A percentile compares a stretch with the other conserved stretches of the same genome.
These are phyloP conservation scores for Nephrotoma guestfalica DNA, from an alignment of 2,888 invertebrate genomes.

Conservation along the genomic window DNA sequence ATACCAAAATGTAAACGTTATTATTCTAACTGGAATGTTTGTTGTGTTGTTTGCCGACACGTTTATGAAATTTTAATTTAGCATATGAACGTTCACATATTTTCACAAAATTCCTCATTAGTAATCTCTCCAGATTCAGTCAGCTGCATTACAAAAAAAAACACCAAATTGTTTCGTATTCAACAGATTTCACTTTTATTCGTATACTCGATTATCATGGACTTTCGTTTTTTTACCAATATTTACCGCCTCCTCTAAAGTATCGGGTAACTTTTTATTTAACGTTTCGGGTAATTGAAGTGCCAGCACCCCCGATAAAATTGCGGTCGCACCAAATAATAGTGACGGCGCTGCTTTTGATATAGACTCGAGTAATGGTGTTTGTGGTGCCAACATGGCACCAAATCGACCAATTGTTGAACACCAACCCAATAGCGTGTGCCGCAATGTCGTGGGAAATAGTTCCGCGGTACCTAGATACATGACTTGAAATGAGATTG, in stretches of 20 bases:
- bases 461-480: constrained; percentile 57
- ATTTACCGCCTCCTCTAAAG: constrained; percentile 36
- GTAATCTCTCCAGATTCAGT: not conserved
- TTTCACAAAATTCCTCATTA: not conserved
- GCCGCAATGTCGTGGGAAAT: constrained; percentile 52
- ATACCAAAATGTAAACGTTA: not conserved
- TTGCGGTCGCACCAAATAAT: constrained; percentile 37
- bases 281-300: constrained; percentile 41
- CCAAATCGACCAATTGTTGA: constrained; percentile 56
- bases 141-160: not conserved
- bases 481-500: constrained; percentile 49
- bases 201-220: not conserved
- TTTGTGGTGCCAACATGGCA: constrained; percentile 58
- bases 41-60: not conserved
- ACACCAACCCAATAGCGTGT: constrained; percentile 49
- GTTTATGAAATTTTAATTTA: not conserved
- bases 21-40: not conserved
- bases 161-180: not conserved
- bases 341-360: constrained; percentile 33
- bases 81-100: no score
- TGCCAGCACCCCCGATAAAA: constrained; percentile 36
- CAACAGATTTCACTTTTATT: not conserved
- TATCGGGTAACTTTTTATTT: constrained; percentile 38
- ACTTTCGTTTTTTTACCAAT: constrained; percentile 14
- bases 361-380: constrained; percentile 36